Evolutionary conservation across 1,140 invertebrate species (phyloP).

Genomic region (Lepidurus packardi): DNA sequence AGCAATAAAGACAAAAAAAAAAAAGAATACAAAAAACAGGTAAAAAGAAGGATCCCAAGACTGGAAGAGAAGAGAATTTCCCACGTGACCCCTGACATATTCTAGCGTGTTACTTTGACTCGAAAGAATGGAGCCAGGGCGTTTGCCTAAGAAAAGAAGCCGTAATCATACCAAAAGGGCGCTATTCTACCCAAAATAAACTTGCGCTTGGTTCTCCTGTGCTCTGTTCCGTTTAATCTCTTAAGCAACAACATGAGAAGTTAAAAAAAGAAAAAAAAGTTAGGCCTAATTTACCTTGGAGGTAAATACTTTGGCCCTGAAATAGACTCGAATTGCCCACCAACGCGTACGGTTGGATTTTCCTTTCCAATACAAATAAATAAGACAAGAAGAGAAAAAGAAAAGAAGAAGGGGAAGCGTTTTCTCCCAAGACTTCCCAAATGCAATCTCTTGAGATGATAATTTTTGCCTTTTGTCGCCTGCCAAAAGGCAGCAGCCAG

Average conservation of each 20-base stretch:
- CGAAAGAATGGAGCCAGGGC: neutral
- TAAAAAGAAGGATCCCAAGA: neutral
- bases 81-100: neutral
- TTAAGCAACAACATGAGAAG: neutral
- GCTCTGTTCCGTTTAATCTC: neutral
- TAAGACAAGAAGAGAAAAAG: neutral
- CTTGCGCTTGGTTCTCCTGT: neutral
- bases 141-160: neutral
- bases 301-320: neutral
- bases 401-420: neutral
- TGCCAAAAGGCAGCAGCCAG: neutral
- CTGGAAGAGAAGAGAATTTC: neutral
- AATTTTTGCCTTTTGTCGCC: slow-evolving; percentile 21
- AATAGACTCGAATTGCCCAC: neutral
- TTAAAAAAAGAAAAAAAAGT: neutral
- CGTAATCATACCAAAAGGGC: neutral
- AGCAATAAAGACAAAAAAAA: neutral
- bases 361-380: neutral
- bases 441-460: slow-evolving; percentile 7
- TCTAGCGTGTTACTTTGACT: neutral
- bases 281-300: slow-evolving; percentile 21
- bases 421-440: neutral
- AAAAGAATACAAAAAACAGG: neutral
- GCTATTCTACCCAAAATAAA: neutral
- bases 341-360: neutral